Percentiles rank a stretch among this genome's conserved stretches.
Conservation (phyloP, 2,797 vertebrate genomes). For the Danio jaintianensis region DNA sequence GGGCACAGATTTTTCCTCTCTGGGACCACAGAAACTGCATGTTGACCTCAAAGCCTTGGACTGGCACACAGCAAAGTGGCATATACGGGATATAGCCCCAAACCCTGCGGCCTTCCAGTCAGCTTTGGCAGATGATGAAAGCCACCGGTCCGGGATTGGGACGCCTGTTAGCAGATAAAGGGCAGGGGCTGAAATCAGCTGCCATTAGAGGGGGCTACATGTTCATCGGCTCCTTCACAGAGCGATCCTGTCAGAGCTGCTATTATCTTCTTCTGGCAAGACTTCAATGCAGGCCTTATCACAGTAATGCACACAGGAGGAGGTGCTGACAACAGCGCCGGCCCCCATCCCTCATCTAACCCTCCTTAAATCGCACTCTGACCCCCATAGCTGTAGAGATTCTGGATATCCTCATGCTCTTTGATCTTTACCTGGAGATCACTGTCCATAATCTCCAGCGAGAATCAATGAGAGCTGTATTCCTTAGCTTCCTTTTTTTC, state of each 20-base stretch:
- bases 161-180: conserved; percentile 57
- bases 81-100: conserved; percentile 19
- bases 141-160: conserved; percentile 17
- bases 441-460: conserved; percentile 31
- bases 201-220: conserved; percentile 48
- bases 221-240: conserved; percentile 45
- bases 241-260: conserved; percentile 55
- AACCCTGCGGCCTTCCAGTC: conserved; percentile 31
- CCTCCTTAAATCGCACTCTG: conserved; percentile 25
- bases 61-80: conserved; percentile 20
- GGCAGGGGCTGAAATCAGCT: conserved; percentile 34
- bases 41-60: conserved; percentile 24
- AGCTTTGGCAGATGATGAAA: conserved; percentile 61
- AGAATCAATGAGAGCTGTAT: conserved; percentile 15
- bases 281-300: conserved; percentile 81
- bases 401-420: conserved; percentile 28
- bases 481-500: conserved; percentile 1
- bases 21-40: neutral
- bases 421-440: conserved; percentile 53
- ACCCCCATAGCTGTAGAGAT: conserved; percentile 34
- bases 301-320: conserved; percentile 72
- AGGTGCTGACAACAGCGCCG: conserved; percentile 64
- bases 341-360: conserved; percentile 22
- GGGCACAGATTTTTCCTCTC: too few relatives aligned
- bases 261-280: conserved; percentile 78